Evolutionary conservation across 2,113 vertebrate species (phyloP).

Genomic region (Chlorocebus sabaeus): DNA sequence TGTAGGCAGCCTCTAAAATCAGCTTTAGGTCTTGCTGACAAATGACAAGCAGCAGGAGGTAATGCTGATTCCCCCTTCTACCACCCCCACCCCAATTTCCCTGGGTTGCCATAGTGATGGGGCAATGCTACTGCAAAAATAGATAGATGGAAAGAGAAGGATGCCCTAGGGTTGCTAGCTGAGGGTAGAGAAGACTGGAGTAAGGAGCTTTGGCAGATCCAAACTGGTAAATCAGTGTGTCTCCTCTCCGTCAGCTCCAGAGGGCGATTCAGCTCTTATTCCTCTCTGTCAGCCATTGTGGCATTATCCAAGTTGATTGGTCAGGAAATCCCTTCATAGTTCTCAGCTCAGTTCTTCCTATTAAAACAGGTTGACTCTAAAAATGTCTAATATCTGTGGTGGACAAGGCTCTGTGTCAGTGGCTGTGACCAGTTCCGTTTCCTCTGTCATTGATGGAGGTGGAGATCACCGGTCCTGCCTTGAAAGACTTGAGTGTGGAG

Average conservation of each 20-base stretch:
- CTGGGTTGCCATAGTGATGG: slow-evolving; percentile 71
- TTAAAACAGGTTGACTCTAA: neutral
- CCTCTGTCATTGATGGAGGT: neutral
- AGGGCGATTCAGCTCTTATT: neutral
- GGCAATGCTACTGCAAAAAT: slow-evolving; percentile 70
- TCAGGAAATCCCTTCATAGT: slow-evolving; percentile 5
- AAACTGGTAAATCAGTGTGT: neutral
- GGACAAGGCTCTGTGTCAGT: neutral
- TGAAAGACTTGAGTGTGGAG: neutral
- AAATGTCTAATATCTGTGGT: neutral
- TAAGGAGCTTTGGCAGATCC: neutral
- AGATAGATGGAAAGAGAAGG: slow-evolving; percentile 63
- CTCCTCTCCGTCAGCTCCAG: neutral
- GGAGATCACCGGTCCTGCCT: neutral
- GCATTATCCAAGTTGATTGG: neutral
- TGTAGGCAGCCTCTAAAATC: slow-evolving; percentile 71
- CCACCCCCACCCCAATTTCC: slow-evolving; percentile 73
- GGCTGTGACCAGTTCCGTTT: neutral
- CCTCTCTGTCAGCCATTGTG: neutral
- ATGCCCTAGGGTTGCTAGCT: slow-evolving; percentile 59
- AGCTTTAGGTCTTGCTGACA: slow-evolving; percentile 69
- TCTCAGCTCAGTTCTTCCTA: slow-evolving; percentile 25
- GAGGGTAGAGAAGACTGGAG: slow-evolving; percentile 13
- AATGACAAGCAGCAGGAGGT: slow-evolving; percentile 66
- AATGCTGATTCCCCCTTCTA: slow-evolving; percentile 59